Base-by-base conservation (phyloP, 2,888 invertebrate species). In the Coremacera marginata region DNA sequence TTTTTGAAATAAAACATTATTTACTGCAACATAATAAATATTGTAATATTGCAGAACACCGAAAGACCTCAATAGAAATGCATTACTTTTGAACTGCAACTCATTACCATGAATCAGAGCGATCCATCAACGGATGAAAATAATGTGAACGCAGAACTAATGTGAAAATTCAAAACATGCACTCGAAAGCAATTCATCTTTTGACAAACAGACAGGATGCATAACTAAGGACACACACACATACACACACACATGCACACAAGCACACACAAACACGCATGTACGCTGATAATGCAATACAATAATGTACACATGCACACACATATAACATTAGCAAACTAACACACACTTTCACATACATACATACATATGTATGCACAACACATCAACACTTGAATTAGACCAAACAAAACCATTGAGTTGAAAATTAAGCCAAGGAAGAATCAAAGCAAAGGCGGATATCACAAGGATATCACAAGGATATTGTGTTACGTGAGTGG, bases 121-220 rank as follows among this genome's bases (percentile, higher is more conserved):
- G 60, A 60, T 71, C 60, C 71, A 71, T 71, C 71, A 71, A 52
- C 52, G 70, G 31, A 70, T 37, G 57, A 57, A 60, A 57, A 75
- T 68, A 27, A 63, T 51, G 65, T n/a, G 49, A 52, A 49, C 31
- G 34, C 51, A 27, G 63, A 31, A 51, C 63, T 52, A 63, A 31
- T 51, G 63, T 19, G 65, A 73, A 70, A 76, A 76, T 76, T 78
- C 75, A 71, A 76, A 76, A 70, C 78, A 78, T 78, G 75, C 75
- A 49, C 71, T 71, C 77, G 62, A 70, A 55, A 75, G 75, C 70
- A 75, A 78, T 78, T 76, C 75, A 78, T 75, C 71, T 67, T 60
- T 57, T 22, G 60, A 71, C 57, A 37, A 37, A 70, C 52, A 70
- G 70, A 70, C 31, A 52, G 31, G 27, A 51, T 51, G 49, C 27